These are phyloP conservation scores for Candidula unifasciata DNA, from an alignment of 2,888 invertebrate species.

Conservation along the genomic window DNA sequence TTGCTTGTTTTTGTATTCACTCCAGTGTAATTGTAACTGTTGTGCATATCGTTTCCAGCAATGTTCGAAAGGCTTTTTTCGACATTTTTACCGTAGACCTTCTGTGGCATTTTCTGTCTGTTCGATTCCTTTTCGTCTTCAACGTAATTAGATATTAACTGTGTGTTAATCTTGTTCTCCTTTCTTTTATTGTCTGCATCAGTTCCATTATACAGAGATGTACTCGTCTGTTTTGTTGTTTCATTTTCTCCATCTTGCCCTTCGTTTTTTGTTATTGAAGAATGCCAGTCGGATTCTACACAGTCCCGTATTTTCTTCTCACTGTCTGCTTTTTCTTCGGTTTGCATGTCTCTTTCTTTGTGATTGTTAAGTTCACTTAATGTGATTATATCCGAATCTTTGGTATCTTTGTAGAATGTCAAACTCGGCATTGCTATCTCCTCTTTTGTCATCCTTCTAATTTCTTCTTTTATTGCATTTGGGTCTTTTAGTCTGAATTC, in stretches of 20 bases:
- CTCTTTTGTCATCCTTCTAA: background rate
- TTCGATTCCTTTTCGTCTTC: background rate
- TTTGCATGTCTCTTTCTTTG: background rate
- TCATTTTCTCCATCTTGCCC: background rate
- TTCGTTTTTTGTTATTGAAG: background rate
- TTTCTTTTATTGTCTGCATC: background rate
- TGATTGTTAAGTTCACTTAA: background rate
- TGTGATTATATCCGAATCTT: background rate
- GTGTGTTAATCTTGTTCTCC: background rate
- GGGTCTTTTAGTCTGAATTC: background rate
- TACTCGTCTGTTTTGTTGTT: background rate
- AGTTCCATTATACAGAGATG: background rate
- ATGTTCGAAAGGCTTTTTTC: too few species aligned
- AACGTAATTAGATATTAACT: background rate
- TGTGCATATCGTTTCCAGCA: too few species aligned
- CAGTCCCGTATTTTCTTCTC: background rate
- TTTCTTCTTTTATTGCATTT: background rate
- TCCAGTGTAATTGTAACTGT: too few species aligned
- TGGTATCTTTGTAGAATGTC: background rate
- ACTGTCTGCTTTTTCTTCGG: background rate
- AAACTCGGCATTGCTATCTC: too few species aligned
- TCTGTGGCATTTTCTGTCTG: background rate
- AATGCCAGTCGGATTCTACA: background rate
- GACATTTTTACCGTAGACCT: too few species aligned
- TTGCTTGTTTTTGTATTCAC: background rate